Conservation (phyloP, 2,888 invertebrate genomes). For the Cephus nigrinus region DNA sequence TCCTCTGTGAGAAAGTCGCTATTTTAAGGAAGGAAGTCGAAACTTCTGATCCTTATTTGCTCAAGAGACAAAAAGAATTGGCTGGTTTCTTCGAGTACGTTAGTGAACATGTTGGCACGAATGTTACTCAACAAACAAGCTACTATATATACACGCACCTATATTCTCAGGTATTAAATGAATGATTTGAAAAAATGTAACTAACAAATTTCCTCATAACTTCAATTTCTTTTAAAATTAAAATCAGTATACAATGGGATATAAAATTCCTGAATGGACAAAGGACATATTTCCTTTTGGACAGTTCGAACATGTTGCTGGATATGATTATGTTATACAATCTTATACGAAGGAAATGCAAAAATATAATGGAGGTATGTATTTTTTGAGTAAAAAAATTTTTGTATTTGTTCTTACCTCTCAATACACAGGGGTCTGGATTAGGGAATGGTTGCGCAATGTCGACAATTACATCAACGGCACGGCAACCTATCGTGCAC, state of each 20-base stretch:
- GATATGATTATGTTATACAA: constrained; percentile 9
- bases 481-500: background rate
- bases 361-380: constrained; percentile 15
- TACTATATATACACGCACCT: constrained; percentile 8
- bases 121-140: constrained; percentile 8
- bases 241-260: too few relatives aligned
- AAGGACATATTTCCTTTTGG: background rate
- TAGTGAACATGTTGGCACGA: constrained; percentile 6
- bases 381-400: too few relatives aligned
- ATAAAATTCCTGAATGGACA: too few relatives aligned
- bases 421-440: constrained; percentile 26
- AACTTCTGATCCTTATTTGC: background rate
- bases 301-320: constrained; percentile 11
- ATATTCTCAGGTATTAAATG: constrained; percentile 4
- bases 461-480: constrained; percentile 21
- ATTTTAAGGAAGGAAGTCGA: background rate
- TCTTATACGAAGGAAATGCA: constrained; percentile 11
- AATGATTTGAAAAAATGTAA: background rate
- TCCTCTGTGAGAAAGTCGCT: background rate
- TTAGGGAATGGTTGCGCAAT: constrained; percentile 24
- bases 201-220: too few relatives aligned
- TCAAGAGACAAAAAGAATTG: constrained; percentile 1
- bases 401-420: too few relatives aligned
- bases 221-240: too few relatives aligned
- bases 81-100: constrained; percentile 11